Evolutionary conservation across 2,797 vertebrate species (phyloP).

Genomic region (Melanotaenia trifasciata): DNA sequence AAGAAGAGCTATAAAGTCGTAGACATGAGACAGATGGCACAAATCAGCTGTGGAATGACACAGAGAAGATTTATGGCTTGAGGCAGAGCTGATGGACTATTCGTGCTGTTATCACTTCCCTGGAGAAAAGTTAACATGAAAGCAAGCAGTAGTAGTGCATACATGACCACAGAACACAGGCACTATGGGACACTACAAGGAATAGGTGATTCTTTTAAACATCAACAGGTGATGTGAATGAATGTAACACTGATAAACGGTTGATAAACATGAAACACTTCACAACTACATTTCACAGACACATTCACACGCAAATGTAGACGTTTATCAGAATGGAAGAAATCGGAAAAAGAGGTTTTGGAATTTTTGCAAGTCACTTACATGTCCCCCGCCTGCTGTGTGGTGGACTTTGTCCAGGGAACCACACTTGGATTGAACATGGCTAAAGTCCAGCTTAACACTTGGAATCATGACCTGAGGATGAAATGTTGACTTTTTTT

Average conservation of each 20-base stretch:
- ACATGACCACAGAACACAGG: conserved; percentile 9
- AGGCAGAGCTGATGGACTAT: neutral
- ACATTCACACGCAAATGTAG: neutral
- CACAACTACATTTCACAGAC: conserved; percentile 13
- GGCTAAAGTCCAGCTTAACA: conserved; percentile 92
- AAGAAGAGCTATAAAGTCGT: neutral
- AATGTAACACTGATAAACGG: conserved; percentile 14
- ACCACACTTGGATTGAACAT: conserved; percentile 92
- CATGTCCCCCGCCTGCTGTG: conserved; percentile 90
- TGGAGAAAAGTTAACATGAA: conserved; percentile 28
- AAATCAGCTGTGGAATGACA: neutral
- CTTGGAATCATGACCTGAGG: conserved; percentile 82
- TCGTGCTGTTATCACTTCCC: conserved; percentile 3
- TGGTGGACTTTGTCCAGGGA: conserved; percentile 94
- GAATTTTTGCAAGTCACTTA: conserved; percentile 81
- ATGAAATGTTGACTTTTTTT: conserved; percentile 49
- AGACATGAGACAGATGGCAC: neutral
- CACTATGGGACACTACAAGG: conserved; percentile 15
- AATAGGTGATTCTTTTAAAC: conserved; percentile 54
- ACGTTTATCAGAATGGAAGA: neutral
- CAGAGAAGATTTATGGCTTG: conserved; percentile 1
- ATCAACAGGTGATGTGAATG: conserved; percentile 42
- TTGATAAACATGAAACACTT: neutral
- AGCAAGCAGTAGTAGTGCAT: conserved; percentile 19
- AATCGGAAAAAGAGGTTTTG: neutral